Evolutionary conservation across 2,797 vertebrate genomes (phyloP), one percentile per base, ranked within the genome.

Genomic region (Chaenodraco wilsoni): DNA sequence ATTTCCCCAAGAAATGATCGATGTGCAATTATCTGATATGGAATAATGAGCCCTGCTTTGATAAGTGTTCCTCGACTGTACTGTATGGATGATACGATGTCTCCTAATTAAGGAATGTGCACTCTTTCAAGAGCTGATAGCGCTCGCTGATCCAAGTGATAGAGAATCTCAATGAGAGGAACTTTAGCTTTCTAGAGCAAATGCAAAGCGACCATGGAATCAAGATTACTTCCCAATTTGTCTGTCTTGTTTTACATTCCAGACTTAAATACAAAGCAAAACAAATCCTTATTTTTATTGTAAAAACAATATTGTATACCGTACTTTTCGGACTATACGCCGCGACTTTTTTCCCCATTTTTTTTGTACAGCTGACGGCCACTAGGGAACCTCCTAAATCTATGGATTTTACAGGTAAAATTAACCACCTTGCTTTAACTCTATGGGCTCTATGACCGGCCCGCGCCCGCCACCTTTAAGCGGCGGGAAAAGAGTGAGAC

Each of bases 11-110:
- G 92, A 93, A 92, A 92, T 93, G 91, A 94, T 94, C 93, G 73
- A 93, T 92, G 92, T 88, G 89, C 86, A 92, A 92, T 93, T 92
- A 93, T 91, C 91, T 94, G 93, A 93, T 93, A 92, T 71, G 89
- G 86, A 90, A 91, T 91, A 91, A 92, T 90, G 89, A 91, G 83
- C 72, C 78, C 51, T 21, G 82, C 90, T 92, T 90, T 91, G 91
- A 92, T 87, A 90, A 88, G 86, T 91, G 88, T 83, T 89, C 82
- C 84, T 89, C 54, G 83, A 86, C 89, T 91, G 73, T 86, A 90
- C 86, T 76, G 77, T 84, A 78, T 70, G 79, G 88, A 82, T 86
- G 69, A 83, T 73, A 66, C 61, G 21, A 79, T 66, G 88, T 85
- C 81, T 86, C 70, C 84, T 87, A 90, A 91, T 90, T 87, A 88